Base-by-base conservation (phyloP, 2,797 vertebrate genomes). In the Anguilla obscura region DNA sequence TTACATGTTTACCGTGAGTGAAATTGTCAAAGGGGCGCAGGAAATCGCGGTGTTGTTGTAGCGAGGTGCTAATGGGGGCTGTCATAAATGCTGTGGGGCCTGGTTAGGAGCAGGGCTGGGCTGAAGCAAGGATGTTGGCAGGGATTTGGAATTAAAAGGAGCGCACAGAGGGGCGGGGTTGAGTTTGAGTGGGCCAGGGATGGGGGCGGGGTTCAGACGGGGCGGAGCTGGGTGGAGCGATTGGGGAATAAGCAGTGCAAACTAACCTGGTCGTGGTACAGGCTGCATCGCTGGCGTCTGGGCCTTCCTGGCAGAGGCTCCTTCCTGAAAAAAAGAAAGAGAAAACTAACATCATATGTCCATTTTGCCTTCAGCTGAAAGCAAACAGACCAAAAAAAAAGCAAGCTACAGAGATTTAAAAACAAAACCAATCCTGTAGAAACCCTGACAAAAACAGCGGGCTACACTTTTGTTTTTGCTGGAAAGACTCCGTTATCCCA, bases 231-330 rank as follows among this genome's bases (percentile, higher is more conserved):
- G 58, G 58, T 63, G 24, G 6, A 8, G n/a, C 3, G 27, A 36
- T 30, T 10, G 30, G 63, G 24, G 63, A 54, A 54, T 84, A 27
- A 56, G 27, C 1, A 0, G 36, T 2, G 16, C 33, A 12, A 60
- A 60, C 93, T 52, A 92, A 99, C 98, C 98, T 97, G 99, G 99
- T 90, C 99, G 97, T 83, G 99, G 97, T 83, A 99, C 97, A 0
- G 99, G 98, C 92, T 99, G 99, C 60, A 98, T 93, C 0, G 97
- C 98, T 6, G 98, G 98, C 21, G 98, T 96, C 93, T 98, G 98
- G 87, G 98, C 98, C 94, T 99, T 99, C 71, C 98, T 95, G 48
- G 99, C 99, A 80, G 99, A 99, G 0, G 99, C 99, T 89, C 99
- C 99, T 95, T 99, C 98, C 98, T 99, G 93, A 74, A 92, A 92